Evolutionary conservation across 2,797 vertebrate genomes (phyloP).

Genomic region (Molossus alvarezi): DNA sequence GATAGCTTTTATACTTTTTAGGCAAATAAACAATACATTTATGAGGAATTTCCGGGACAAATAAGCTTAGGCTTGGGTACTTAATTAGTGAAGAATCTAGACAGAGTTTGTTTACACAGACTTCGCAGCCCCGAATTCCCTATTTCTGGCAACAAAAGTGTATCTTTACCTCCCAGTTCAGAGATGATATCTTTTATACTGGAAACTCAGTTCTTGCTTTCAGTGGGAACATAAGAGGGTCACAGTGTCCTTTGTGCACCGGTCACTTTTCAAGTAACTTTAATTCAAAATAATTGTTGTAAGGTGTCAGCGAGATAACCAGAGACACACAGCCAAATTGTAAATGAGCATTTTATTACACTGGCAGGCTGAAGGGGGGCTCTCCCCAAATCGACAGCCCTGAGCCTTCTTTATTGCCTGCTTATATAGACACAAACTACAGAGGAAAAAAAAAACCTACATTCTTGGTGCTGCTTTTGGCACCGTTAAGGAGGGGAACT

Average conservation of each 20-base stretch:
- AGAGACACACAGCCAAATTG: too few species aligned
- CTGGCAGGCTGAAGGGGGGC: too few species aligned
- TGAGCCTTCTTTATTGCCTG: too few species aligned
- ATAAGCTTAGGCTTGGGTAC: neutral
- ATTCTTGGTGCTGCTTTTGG: too few species aligned
- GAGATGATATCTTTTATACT: neutral
- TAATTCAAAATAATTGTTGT: neutral
- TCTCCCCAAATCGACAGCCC: too few species aligned
- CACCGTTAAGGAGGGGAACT: too few species aligned
- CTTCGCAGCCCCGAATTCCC: neutral
- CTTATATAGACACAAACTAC: too few species aligned
- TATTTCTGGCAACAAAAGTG: neutral
- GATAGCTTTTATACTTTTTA: neutral
- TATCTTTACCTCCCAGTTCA: neutral
- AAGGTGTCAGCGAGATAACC: too few species aligned
- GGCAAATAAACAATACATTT: neutral
- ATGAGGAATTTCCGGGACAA: neutral
- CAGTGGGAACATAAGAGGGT: neutral
- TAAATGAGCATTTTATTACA: too few species aligned
- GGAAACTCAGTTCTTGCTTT: neutral
- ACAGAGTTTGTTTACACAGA: neutral
- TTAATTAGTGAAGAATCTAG: neutral
- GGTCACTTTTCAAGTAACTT: neutral
- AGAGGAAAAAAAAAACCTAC: too few species aligned
- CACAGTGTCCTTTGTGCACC: neutral